Evolutionary conservation across 2,888 invertebrate species (phyloP).

Genomic region (Aphodius granarius): DNA sequence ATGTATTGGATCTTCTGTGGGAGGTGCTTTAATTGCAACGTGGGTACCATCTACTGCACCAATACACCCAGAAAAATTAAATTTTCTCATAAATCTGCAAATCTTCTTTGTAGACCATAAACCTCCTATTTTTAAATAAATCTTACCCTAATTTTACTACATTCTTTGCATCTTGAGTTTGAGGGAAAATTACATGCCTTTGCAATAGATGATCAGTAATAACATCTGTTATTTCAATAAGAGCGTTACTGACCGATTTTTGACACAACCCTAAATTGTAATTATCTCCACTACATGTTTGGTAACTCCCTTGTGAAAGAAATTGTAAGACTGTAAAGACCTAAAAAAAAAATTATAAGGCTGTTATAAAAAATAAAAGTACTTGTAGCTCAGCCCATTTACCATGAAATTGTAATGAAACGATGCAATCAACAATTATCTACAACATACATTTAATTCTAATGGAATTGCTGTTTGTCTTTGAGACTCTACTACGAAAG

Average conservation of each 20-base stretch:
- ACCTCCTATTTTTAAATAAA: neutral
- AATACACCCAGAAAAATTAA: neutral
- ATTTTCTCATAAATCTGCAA: neutral
- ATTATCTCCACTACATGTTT: conserved; percentile 11
- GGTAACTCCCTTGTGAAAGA: conserved; percentile 21
- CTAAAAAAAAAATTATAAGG: neutral
- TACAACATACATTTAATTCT: no score
- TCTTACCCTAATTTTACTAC: neutral
- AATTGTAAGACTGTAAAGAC: conserved; percentile 13
- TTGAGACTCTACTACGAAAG: neutral
- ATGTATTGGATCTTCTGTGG: neutral
- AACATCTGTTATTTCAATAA: conserved; percentile 18
- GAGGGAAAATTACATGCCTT: neutral
- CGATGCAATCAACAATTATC: no score
- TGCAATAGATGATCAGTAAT: neutral
- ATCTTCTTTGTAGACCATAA: neutral
- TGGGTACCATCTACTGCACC: neutral
- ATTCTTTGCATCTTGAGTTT: neutral
- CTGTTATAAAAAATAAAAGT: neutral
- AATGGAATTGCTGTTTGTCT: neutral
- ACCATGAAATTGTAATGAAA: no score
- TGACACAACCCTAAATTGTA: conserved; percentile 8
- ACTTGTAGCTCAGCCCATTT: neutral
- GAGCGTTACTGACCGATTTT: conserved; percentile 5
- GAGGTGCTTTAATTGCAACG: no score